Evolutionary conservation across 35 echinoderm and acorn worm genomes (phyloP).

Genomic region (Heliocidaris tuberculata): DNA sequence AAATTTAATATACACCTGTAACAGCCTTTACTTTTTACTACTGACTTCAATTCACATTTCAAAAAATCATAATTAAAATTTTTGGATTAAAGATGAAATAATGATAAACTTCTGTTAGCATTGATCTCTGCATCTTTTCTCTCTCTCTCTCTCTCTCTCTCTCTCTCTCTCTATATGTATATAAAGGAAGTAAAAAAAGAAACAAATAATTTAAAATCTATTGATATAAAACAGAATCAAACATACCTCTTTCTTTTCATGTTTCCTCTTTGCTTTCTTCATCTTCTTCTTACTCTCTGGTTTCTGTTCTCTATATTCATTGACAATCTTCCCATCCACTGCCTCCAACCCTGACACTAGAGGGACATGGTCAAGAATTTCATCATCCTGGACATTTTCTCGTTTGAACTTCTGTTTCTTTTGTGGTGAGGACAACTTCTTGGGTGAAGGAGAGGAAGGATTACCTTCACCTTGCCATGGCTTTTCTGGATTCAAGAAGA

Average conservation of each 20-base stretch:
- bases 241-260: background rate
- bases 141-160: too few species aligned
- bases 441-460: background rate
- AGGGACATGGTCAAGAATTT: background rate
- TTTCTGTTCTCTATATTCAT: background rate
- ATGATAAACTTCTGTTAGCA: too few species aligned
- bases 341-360: background rate
- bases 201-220: background rate
- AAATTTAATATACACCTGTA: too few species aligned
- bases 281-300: background rate
- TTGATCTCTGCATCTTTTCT: too few species aligned
- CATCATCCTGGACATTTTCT: background rate
- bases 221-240: background rate
- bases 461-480: background rate
- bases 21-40: too few species aligned
- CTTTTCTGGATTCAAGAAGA: background rate
- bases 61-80: too few species aligned
- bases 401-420: background rate
- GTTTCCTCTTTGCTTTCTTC: background rate
- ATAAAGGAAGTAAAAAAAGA: background rate
- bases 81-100: too few species aligned
- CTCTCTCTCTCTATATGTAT: too few species aligned
- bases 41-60: too few species aligned
- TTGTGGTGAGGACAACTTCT: background rate
- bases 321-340: background rate